Conservation (phyloP, 1,140 invertebrate species). For the Babylonia areolata region DNA sequence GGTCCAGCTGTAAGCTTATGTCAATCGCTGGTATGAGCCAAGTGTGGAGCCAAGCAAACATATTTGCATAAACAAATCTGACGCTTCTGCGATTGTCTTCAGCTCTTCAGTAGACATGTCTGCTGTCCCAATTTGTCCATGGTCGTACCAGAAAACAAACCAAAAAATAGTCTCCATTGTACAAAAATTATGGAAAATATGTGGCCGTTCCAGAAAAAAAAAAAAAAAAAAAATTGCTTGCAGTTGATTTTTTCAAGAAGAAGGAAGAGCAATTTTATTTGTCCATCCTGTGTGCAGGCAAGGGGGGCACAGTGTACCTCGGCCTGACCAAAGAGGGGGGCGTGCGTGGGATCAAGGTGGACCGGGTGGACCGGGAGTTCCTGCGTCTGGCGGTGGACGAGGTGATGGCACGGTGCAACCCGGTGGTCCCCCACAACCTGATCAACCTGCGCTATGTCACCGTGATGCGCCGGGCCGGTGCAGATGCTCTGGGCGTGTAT, state of each 20-base stretch:
- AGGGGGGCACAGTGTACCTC: constrained; percentile 55
- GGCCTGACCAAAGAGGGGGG: constrained; percentile 40
- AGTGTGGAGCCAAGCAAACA: too few species aligned
- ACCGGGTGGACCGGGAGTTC: constrained; percentile 49
- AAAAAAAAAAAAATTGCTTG: background rate
- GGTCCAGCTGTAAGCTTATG: too few species aligned
- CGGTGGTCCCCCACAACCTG: constrained; percentile 44
- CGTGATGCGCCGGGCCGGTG: background rate
- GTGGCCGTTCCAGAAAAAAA: too few species aligned
- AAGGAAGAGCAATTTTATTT: background rate
- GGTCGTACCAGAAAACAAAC: too few species aligned
- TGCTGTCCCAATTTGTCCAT: too few species aligned
- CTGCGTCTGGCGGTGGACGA: constrained; percentile 52
- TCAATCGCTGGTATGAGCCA: too few species aligned
- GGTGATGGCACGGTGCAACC: constrained; percentile 43
- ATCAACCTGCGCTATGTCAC: constrained; percentile 44
- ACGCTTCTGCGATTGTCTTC: too few species aligned
- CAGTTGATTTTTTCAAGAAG: too few species aligned
- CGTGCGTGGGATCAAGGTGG: constrained; percentile 44
- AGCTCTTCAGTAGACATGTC: too few species aligned
- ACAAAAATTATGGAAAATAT: background rate
- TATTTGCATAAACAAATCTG: too few species aligned
- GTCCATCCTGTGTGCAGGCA: constrained; percentile 35
- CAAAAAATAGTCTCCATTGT: too few species aligned
- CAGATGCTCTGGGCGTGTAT: background rate